Evolutionary conservation across 2,113 vertebrate species (phyloP).

Genomic region (Indri indri): DNA sequence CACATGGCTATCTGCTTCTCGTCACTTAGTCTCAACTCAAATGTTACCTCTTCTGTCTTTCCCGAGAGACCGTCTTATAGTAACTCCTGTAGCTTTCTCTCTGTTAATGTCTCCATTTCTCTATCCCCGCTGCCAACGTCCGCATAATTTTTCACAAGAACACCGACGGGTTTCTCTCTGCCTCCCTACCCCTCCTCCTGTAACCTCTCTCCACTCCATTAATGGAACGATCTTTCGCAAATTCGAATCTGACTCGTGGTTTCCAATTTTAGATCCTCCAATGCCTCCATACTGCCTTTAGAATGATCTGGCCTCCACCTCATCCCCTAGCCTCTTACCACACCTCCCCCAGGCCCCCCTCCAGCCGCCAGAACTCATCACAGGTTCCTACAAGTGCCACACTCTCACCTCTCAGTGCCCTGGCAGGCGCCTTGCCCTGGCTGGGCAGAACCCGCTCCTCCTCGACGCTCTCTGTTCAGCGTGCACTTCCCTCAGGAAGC

Average conservation of each 20-base stretch:
- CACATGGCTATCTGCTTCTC: background rate
- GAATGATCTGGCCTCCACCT: background rate
- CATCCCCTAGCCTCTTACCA: background rate
- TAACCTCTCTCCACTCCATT: background rate
- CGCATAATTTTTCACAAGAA: background rate
- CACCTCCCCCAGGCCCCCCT: background rate
- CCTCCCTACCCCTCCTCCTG: background rate
- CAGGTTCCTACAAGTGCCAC: background rate
- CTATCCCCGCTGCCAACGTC: background rate
- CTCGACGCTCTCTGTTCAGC: background rate
- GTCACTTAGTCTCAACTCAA: background rate
- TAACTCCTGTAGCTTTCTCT: background rate
- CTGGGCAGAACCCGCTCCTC: background rate
- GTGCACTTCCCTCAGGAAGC: background rate
- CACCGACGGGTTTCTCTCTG: background rate
- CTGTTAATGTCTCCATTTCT: background rate
- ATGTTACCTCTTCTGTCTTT: background rate
- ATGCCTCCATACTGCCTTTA: background rate
- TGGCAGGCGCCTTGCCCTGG: background rate
- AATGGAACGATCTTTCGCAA: background rate
- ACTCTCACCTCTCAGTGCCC: background rate
- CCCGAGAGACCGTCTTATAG: background rate
- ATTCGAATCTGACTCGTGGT: background rate
- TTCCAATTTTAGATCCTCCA: background rate
- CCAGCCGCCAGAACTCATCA: background rate